phyloP scores from a whole-genome alignment of 2,113 vertebrate species.

The Chaetodon trifascialis region DNA sequence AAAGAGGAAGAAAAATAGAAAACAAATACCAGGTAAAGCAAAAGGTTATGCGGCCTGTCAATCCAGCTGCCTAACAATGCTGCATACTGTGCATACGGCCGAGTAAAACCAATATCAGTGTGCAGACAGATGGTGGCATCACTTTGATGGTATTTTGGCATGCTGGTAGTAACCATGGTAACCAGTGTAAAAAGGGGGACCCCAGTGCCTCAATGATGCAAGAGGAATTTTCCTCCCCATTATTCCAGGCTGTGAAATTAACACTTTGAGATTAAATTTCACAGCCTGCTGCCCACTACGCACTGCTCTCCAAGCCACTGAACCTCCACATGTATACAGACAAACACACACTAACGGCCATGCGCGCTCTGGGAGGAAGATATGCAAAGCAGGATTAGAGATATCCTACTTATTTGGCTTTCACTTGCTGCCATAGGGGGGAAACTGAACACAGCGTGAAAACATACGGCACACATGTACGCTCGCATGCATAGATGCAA shows the following conservation, averaged over 20 bases:
- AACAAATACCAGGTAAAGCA: not conserved
- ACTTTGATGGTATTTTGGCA: slow-evolving; percentile 66
- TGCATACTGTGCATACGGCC: slow-evolving; percentile 2
- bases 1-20: not conserved
- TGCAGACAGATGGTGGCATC: slow-evolving; percentile 49
- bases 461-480: not conserved
- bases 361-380: slow-evolving; percentile 8
- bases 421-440: slow-evolving; percentile 16
- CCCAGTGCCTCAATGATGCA: slow-evolving; percentile 47
- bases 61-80: not conserved
- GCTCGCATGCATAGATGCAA: slow-evolving; percentile 35
- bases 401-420: slow-evolving; percentile 46
- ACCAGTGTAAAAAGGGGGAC: slow-evolving; percentile 38
- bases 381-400: slow-evolving; percentile 57
- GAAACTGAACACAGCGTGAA: slow-evolving; percentile 7
- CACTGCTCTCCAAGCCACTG: slow-evolving; percentile 29
- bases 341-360: slow-evolving; percentile 5
- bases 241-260: slow-evolving; percentile 72
- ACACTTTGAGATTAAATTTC: slow-evolving; percentile 72
- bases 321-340: slow-evolving; percentile 30
- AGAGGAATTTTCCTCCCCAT: slow-evolving; percentile 54
- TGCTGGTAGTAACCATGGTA: slow-evolving; percentile 61
- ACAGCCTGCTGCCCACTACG: slow-evolving; percentile 58
- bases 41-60: not conserved
- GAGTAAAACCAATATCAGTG: slow-evolving; percentile 35